phyloP scores from a whole-genome alignment of 2,113 vertebrate species.

The Motacilla alba region DNA sequence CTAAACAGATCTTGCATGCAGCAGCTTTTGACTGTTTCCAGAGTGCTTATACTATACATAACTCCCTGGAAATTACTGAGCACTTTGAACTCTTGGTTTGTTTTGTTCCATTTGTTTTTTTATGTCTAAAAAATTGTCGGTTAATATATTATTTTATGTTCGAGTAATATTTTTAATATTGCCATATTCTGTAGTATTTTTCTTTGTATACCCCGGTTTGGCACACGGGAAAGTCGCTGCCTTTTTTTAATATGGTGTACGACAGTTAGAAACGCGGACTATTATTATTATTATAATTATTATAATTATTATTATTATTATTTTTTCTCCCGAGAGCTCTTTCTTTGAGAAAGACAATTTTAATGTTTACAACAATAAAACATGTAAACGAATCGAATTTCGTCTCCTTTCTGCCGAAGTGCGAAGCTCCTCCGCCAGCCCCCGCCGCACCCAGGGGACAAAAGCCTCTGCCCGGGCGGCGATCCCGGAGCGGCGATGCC shows the following conservation, averaged over 20 bases:
- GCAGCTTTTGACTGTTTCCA: slow-evolving; percentile 87
- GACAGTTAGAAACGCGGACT: slow-evolving; percentile 76
- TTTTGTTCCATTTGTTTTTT: slow-evolving; percentile 60
- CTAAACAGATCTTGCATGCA: slow-evolving; percentile 94
- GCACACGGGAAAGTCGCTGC: slow-evolving; percentile 77
- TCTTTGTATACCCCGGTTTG: slow-evolving; percentile 78
- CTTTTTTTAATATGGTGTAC: slow-evolving; percentile 81
- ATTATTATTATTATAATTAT: slow-evolving; percentile 68
- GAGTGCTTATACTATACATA: slow-evolving; percentile 83
- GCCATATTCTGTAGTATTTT: slow-evolving; percentile 80
- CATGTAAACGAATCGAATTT: slow-evolving; percentile 72
- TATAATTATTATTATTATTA: slow-evolving; percentile 68
- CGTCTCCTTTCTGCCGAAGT: slow-evolving; percentile 69
- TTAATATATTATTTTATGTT: slow-evolving; percentile 85
- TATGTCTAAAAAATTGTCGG: slow-evolving; percentile 83
- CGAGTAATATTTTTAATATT: slow-evolving; percentile 80
- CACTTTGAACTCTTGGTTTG: slow-evolving; percentile 82
- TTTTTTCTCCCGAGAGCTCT: slow-evolving; percentile 78
- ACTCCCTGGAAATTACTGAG: slow-evolving; percentile 87
- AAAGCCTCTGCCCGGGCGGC: background rate
- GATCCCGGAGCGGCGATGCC: background rate
- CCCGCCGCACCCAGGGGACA: background rate
- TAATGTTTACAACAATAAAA: slow-evolving; percentile 99
- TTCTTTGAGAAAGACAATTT: slow-evolving; percentile 94
- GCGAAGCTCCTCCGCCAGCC: background rate